Conservation (phyloP, 1,140 invertebrate species). For the Zaprionus kolodkinae region DNA sequence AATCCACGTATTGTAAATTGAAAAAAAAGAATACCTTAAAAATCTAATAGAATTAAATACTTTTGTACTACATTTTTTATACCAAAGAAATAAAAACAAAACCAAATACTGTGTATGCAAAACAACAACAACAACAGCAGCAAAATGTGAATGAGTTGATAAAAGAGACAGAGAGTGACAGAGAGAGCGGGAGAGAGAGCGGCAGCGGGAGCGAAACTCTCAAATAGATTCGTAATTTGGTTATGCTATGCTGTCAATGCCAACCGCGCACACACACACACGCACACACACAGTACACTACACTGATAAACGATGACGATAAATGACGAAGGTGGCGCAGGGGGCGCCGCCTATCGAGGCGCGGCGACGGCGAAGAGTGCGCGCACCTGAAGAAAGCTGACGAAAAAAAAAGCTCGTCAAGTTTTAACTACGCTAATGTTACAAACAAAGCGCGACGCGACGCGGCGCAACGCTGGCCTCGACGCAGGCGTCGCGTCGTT, state of each 20-base stretch:
- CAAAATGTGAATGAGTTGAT: conserved; percentile 36
- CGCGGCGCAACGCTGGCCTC: conserved; percentile 30
- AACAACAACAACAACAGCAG: conserved; percentile 35
- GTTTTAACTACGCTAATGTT: conserved; percentile 70
- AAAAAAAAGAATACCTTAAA: conserved; percentile 32
- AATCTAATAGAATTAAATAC: conserved; percentile 66
- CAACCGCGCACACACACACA: conserved; percentile 39
- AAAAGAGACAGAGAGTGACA: background rate
- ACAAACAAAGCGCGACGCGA: conserved; percentile 46
- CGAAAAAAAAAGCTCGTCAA: conserved; percentile 62
- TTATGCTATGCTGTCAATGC: conserved; percentile 51
- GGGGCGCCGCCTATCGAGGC: conserved; percentile 36
- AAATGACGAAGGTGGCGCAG: no score
- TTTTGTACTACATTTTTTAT: conserved; percentile 77
- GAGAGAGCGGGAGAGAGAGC: background rate
- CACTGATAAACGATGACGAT: conserved; percentile 37
- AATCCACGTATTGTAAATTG: conserved; percentile 71
- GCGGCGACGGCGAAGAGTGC: conserved; percentile 33
- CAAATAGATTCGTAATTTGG: conserved; percentile 36
- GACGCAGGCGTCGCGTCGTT: conserved; percentile 8
- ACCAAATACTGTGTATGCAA: conserved; percentile 65
- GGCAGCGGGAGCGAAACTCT: conserved; percentile 11
- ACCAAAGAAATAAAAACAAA: conserved; percentile 43
- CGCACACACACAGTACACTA: conserved; percentile 14
- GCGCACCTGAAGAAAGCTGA: conserved; percentile 64